These are phyloP conservation scores for Ammodytes marinus DNA, from an alignment of 2,113 vertebrate genomes.

Conservation along the genomic window DNA sequence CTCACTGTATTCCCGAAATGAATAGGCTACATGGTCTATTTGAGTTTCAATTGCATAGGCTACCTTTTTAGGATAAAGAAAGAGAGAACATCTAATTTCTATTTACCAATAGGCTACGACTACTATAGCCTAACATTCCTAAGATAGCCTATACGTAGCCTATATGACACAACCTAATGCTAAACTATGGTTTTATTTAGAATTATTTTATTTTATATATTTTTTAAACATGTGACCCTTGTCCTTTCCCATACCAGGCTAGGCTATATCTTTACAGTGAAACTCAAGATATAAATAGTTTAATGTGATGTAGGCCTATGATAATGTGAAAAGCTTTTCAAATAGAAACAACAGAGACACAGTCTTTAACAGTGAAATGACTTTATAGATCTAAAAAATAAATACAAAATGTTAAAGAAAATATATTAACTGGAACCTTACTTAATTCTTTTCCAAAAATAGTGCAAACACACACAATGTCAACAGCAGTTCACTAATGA, in stretches of 20 bases:
- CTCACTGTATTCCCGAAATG: background rate
- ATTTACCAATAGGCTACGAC: background rate
- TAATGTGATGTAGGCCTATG: background rate
- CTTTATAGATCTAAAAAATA: slow-evolving; percentile 54
- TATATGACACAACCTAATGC: too few relatives aligned
- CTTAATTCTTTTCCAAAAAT: background rate
- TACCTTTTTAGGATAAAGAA: too few relatives aligned
- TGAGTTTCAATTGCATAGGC: background rate
- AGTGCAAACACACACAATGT: background rate
- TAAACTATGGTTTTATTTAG: background rate
- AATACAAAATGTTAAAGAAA: slow-evolving; percentile 31
- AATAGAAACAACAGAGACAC: background rate
- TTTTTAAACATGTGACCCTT: background rate
- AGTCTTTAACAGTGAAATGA: background rate
- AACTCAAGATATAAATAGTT: too few relatives aligned
- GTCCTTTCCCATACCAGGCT: background rate
- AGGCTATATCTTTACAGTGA: background rate
- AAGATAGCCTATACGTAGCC: background rate
- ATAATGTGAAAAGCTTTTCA: background rate
- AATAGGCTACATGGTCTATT: background rate
- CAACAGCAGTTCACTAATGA: background rate
- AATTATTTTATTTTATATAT: background rate
- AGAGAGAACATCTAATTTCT: background rate
- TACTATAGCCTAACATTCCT: background rate
- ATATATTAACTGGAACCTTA: slow-evolving; percentile 3